Percentiles rank a stretch among this genome's conserved stretches.
Conservation (phyloP, 64 coral and sea anemone genomes). For the Catalaphyllia jardinei region DNA sequence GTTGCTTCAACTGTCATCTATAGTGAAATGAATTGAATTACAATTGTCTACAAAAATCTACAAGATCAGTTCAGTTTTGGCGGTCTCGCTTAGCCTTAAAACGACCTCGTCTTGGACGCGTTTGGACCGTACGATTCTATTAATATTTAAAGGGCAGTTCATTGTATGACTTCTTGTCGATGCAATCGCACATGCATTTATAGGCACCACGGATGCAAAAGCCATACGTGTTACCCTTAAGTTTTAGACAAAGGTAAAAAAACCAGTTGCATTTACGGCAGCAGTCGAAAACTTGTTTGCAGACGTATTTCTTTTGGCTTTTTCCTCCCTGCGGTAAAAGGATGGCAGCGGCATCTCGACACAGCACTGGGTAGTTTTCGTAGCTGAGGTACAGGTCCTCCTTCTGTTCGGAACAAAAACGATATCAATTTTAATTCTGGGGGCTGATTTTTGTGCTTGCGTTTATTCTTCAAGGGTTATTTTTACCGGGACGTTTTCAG, state of each 20-base stretch:
- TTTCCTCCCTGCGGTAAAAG: not conserved
- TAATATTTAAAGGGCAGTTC: not conserved
- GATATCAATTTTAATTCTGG: not conserved
- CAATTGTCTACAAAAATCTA: too few species aligned
- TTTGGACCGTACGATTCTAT: too few species aligned
- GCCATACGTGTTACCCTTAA: not conserved
- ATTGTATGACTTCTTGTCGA: slow-evolving; percentile 3
- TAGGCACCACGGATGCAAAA: slow-evolving; percentile 8
- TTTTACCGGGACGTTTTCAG: too few species aligned
- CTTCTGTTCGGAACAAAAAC: not conserved
- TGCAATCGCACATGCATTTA: slow-evolving; percentile 28
- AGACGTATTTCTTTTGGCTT: not conserved
- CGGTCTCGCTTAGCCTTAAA: too few species aligned
- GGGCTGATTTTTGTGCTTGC: too few species aligned
- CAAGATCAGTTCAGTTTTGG: too few species aligned
- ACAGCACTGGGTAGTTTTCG: slow-evolving; percentile 5
- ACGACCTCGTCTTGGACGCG: too few species aligned
- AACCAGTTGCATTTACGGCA: slow-evolving; percentile 1
- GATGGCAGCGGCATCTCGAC: not conserved
- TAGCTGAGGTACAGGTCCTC: not conserved
- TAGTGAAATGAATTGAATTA: too few species aligned
- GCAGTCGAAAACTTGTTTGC: slow-evolving; percentile 28
- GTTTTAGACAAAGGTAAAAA: slow-evolving; percentile 1
- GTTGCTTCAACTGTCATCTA: too few species aligned
- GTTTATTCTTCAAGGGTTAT: too few species aligned